phyloP scores from a whole-genome alignment of 2,113 vertebrate species.

The Candoia aspera region DNA sequence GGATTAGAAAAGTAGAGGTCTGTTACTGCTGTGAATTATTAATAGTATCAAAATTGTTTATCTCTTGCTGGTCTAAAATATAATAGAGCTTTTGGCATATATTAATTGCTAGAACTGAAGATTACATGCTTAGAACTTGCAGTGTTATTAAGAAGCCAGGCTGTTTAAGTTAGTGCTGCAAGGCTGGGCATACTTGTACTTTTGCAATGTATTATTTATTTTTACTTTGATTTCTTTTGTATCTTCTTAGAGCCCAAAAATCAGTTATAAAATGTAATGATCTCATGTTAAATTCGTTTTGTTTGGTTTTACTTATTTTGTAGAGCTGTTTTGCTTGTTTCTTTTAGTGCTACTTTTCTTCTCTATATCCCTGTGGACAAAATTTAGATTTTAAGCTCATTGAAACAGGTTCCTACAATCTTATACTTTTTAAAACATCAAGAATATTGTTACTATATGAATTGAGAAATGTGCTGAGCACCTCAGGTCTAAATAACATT shows the following conservation, averaged over 20 bases:
- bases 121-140: rapidly evolving
- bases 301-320: not conserved
- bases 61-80: not conserved
- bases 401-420: not conserved
- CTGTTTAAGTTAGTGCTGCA: not conserved
- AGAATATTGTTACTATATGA: not conserved
- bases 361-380: not conserved
- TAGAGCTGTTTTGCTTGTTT: not conserved
- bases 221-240: not conserved
- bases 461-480: not conserved
- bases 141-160: not conserved
- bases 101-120: conserved; percentile 21
- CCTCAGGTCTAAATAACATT: not conserved
- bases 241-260: not conserved
- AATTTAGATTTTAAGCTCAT: not conserved
- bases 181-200: not conserved
- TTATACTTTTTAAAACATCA: not conserved
- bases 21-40: not conserved
- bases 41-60: not conserved
- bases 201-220: not conserved
- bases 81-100: not conserved
- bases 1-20: not conserved
- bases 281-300: not conserved
- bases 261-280: not conserved
- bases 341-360: not conserved